Conservation (phyloP, 1,140 invertebrate genomes). For the Drosophila watanabei region DNA sequence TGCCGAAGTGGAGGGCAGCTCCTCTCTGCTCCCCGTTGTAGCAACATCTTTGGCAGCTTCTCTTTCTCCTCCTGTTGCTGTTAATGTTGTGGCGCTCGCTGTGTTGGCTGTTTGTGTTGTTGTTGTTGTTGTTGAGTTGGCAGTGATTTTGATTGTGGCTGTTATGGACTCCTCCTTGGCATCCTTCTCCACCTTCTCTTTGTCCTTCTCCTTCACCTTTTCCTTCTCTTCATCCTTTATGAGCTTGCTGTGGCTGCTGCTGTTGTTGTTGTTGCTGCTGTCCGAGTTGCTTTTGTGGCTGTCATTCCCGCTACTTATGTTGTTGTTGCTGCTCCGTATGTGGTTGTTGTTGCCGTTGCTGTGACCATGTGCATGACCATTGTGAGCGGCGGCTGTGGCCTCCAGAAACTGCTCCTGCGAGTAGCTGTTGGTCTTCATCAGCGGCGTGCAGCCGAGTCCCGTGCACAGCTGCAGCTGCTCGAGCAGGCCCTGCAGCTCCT, state of each 20-base stretch:
- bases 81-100: conserved; percentile 48
- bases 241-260: conserved; percentile 14
- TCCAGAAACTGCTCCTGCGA: background rate
- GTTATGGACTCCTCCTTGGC: conserved; percentile 8
- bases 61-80: background rate
- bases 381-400: conserved; percentile 18
- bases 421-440: background rate
- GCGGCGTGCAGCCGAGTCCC: conserved; percentile 27
- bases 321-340: conserved; percentile 59
- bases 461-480: conserved; percentile 65
- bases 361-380: conserved; percentile 60
- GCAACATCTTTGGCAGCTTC: background rate
- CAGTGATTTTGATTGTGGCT: conserved; percentile 67
- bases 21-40: conserved; percentile 32
- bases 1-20: conserved; percentile 45
- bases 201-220: background rate
- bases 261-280: conserved; percentile 34
- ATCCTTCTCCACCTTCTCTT: background rate
- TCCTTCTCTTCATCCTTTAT: background rate
- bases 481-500: conserved; percentile 45
- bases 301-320: conserved; percentile 25
- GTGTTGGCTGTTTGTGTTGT: conserved; percentile 57
- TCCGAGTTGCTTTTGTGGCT: conserved; percentile 40
- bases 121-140: conserved; percentile 63
- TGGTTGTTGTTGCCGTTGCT: conserved; percentile 67